phyloP scores from a whole-genome alignment of 2,888 invertebrate species.

The Nemoura dubitans region DNA sequence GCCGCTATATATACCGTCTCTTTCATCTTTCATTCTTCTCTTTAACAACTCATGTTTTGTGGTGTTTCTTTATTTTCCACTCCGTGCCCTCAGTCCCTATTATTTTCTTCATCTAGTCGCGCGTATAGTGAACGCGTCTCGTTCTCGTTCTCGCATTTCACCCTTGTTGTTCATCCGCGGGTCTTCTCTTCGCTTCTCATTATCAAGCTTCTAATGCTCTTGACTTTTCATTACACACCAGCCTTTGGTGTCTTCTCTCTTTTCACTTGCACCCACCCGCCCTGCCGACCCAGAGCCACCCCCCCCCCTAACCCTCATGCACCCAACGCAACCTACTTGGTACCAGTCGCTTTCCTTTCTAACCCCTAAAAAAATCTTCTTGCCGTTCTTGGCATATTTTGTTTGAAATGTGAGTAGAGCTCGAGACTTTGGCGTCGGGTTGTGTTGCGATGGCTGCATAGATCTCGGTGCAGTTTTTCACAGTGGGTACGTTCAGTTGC shows the following conservation, averaged over 20 bases:
- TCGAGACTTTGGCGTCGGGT: background rate
- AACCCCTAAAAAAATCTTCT: constrained; percentile 42
- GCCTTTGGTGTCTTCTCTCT: constrained; percentile 41
- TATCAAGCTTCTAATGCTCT: constrained; percentile 42
- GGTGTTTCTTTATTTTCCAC: constrained; percentile 40
- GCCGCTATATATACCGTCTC: constrained; percentile 22
- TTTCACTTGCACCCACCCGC: constrained; percentile 27
- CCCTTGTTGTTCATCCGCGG: constrained; percentile 38
- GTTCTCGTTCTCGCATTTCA: constrained; percentile 18
- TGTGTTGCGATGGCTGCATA: background rate
- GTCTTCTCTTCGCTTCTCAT: constrained; percentile 40
- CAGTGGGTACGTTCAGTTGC: too few species aligned
- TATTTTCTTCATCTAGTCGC: constrained; percentile 41
- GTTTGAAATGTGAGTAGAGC: constrained; percentile 48
- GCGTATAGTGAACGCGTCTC: background rate
- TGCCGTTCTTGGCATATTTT: constrained; percentile 48
- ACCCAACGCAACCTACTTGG: background rate
- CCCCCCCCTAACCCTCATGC: background rate
- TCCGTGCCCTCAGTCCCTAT: constrained; percentile 39
- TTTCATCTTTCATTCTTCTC: constrained; percentile 32
- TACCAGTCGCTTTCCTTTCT: constrained; percentile 29
- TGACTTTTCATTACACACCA: constrained; percentile 43
- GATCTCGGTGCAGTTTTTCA: background rate
- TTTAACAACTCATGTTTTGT: constrained; percentile 40
- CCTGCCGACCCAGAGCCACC: background rate